Evolutionary conservation across 2,113 vertebrate genomes (phyloP), one percentile per base, ranked within the genome.

Genomic region (Peromyscus californicus): DNA sequence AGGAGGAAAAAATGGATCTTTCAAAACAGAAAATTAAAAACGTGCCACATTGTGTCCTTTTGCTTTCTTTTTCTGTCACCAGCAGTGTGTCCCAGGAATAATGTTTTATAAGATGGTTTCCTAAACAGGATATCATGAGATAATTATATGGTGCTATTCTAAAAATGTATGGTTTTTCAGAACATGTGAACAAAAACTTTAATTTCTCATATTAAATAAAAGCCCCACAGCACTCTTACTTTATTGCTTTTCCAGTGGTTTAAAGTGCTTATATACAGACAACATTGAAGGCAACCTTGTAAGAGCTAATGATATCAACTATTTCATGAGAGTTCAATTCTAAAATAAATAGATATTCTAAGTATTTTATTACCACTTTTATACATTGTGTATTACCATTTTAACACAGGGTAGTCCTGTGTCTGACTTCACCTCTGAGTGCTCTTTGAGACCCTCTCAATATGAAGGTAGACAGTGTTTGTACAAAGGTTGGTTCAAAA

Each of bases 21-120:
- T 89, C 7, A 79, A 87, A 54, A 36, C 48, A 70, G 61, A 93
- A 96, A 97, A 95, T 95, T 54, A 39, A 83, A 97, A 93, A 15
- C 90, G 93, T 88, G 39, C 51, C 95, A 45, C 7, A 92, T 17
- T 63, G 96, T n/a, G 51, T 63, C 90, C 61, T 51, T 98, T 98
- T 87, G n/a, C 93, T 92, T 95, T 82, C 89, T 61, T 79, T 94
- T 96, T 21, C 65, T 51, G 57, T 83, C 63, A 67, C 92, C 82
- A 91, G 48, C 33, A 51, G 1, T n/a, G 7, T 19, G 26, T 97
- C 92, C 13, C 59, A 78, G 65, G 61, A 91, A 92, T 85, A 75
- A 13, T 65, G 17, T 45, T 54, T 95, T 95, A 75, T 65, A 26
- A 89, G 10, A 89, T 75, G 26, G 87, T 82, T 78, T 84, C n/a